A percentile compares a stretch with the other conserved stretches of the same genome.
Conservation (phyloP, 1,140 invertebrate genomes). For the Anastrepha ludens region DNA sequence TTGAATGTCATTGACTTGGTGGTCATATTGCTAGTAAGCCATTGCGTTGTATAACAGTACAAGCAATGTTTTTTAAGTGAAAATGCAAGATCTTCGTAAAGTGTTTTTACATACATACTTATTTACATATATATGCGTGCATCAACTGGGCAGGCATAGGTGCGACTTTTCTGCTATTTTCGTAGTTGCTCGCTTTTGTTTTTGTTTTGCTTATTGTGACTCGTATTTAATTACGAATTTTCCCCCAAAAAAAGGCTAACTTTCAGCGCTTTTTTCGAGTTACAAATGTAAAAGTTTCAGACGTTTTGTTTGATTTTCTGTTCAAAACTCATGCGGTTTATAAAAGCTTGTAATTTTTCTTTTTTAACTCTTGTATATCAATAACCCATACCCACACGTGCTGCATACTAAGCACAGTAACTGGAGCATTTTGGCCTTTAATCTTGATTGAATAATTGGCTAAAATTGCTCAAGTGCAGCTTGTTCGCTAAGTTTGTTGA, state of each 20-base stretch:
- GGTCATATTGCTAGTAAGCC: constrained; percentile 29
- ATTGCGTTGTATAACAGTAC: constrained; percentile 23
- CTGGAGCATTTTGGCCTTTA: constrained; percentile 22
- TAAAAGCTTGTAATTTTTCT: background rate
- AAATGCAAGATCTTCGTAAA: background rate
- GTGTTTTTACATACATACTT: background rate
- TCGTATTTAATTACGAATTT: constrained; percentile 5
- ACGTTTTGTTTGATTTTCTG: background rate
- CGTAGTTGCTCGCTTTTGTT: background rate
- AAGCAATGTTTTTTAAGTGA: background rate
- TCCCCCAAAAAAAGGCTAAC: background rate
- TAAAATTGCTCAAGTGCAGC: constrained; percentile 22
- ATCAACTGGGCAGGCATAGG: background rate
- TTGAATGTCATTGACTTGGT: constrained; percentile 46
- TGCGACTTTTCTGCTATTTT: constrained; percentile 13
- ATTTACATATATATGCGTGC: background rate
- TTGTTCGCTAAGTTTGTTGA: background rate
- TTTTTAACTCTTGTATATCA: background rate
- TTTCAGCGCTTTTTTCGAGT: background rate
- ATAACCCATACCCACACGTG: background rate
- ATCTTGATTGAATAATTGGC: constrained; percentile 42
- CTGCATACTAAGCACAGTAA: background rate
- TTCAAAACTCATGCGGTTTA: background rate
- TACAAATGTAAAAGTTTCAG: background rate
- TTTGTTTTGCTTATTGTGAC: background rate